Evolutionary conservation across 2,888 invertebrate genomes (phyloP), one percentile per base, ranked within the genome.

Genomic region (Willowsia nigromaculata): DNA sequence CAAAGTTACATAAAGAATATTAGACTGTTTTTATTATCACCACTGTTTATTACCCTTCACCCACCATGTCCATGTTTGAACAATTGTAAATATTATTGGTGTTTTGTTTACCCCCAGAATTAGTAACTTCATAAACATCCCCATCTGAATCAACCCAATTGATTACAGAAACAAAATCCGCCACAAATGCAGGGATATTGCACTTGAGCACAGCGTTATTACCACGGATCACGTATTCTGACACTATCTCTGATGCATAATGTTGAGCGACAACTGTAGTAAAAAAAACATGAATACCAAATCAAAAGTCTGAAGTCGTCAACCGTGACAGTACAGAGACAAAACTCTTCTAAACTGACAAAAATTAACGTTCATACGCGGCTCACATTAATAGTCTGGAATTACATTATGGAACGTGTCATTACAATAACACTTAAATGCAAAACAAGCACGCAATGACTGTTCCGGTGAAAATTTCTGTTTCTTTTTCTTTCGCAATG

Each of bases 201-300:
- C 96, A 96, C 93, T 96, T 96, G 88, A 96, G 94, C 80, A 96
- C 95, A 0, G 96, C 96, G 68, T 96, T 95, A 94, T 96, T 96
- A 90, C 96, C 96, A 85, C 96, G 95, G 92, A 96, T 96, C 80
- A 96, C 96, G 94, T 96, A 96, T 93, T 96, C 96, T 92, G 96
- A 96, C 93, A 96, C 94, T 93, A 96, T 96, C 94, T 96, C 96
- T 71, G 96, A 96, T 93, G 96, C 95, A 94, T 96, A 96, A 93
- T 95, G 95, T 94, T 96, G 96, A 94, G 96, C 95, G 76, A 96
- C 96, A 93, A 96, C 96, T 96, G 94, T 91, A 94, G 94, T 93
- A 78, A 92, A 43, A 59, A 30, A 59, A n/a, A n/a, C 22, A 62
- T 53, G 30, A n/a, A 62, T 59, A 18, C 43, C 1, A 15, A 68